phyloP scores from a whole-genome alignment of 2,888 invertebrate genomes.

The Tetranychus piercei region DNA sequence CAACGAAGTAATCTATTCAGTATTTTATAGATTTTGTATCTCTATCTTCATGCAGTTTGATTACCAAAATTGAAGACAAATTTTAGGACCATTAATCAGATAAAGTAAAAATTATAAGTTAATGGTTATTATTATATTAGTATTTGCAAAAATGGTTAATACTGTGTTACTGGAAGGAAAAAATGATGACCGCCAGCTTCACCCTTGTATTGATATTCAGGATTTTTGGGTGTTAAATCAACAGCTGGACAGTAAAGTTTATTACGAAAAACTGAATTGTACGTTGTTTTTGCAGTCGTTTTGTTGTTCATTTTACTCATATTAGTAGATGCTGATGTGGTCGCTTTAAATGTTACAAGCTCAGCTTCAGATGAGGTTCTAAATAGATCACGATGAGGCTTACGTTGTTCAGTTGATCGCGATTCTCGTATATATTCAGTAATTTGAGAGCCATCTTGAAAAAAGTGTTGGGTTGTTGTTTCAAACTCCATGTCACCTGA shows the following conservation, averaged over 20 bases:
- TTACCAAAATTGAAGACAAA: too few species aligned
- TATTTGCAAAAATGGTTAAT: too few species aligned
- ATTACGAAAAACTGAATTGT: slow-evolving; percentile 19
- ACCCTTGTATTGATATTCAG: slow-evolving; percentile 20
- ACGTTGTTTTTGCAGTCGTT: slow-evolving; percentile 11
- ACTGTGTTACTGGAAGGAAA: slow-evolving; percentile 19
- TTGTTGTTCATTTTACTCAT: background rate
- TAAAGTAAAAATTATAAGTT: too few species aligned
- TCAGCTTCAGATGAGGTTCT: slow-evolving; percentile 17
- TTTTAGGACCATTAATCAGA: too few species aligned
- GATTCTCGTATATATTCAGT: slow-evolving; percentile 8
- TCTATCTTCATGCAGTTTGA: too few species aligned
- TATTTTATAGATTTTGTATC: too few species aligned
- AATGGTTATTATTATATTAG: too few species aligned
- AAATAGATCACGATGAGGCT: slow-evolving; percentile 18
- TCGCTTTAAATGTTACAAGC: background rate
- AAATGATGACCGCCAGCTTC: slow-evolving; percentile 26
- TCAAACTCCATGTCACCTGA: slow-evolving; percentile 21
- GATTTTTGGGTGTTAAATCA: slow-evolving; percentile 21
- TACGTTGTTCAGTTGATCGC: slow-evolving; percentile 12
- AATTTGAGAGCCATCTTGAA: background rate
- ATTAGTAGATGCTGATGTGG: background rate
- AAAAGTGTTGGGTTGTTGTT: slow-evolving; percentile 14
- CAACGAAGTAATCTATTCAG: too few species aligned
- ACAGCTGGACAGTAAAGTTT: slow-evolving; percentile 25